A percentile compares a stretch with the other conserved stretches of the same genome.
Conservation (phyloP, 1,140 invertebrate genomes). For the Drosophila pachea region DNA sequence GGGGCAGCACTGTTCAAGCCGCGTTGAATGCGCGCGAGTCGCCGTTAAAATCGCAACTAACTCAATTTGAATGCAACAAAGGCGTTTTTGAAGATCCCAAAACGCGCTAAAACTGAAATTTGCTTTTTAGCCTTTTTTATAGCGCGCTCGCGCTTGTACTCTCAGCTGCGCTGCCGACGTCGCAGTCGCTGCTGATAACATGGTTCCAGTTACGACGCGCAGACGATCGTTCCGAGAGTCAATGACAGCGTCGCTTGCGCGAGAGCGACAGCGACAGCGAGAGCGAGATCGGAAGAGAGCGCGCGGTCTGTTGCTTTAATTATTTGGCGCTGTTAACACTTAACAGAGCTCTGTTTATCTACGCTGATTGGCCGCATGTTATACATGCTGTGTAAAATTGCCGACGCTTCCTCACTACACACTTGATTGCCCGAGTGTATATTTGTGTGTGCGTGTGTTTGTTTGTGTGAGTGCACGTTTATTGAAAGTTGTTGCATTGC, state of each 20-base stretch:
- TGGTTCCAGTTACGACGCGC: slow-evolving; percentile 40
- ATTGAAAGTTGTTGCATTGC: slow-evolving; percentile 59
- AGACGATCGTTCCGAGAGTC: slow-evolving; percentile 25
- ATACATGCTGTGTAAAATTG: slow-evolving; percentile 48
- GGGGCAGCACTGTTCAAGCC: slow-evolving; percentile 19
- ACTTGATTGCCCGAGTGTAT: slow-evolving; percentile 48
- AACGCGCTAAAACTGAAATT: slow-evolving; percentile 57
- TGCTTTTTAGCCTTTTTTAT: slow-evolving; percentile 59
- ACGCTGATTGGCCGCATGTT: slow-evolving; percentile 65
- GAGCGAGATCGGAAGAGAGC: slow-evolving; percentile 7
- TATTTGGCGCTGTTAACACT: slow-evolving; percentile 54
- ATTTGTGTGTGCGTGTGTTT: neutral
- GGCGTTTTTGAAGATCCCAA: slow-evolving; percentile 68
- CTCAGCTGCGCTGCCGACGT: slow-evolving; percentile 19
- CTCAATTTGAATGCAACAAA: slow-evolving; percentile 53
- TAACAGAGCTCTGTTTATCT: slow-evolving; percentile 70
- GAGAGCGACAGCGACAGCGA: neutral
- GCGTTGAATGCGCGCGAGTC: slow-evolving; percentile 44
- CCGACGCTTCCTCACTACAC: slow-evolving; percentile 44
- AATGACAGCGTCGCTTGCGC: neutral
- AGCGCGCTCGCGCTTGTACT: slow-evolving; percentile 35
- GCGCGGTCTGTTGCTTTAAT: slow-evolving; percentile 50
- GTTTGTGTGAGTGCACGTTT: slow-evolving; percentile 38
- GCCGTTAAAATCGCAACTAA: slow-evolving; percentile 66
- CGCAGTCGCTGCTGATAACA: slow-evolving; percentile 53